phyloP scores from a whole-genome alignment of 2,888 invertebrate species.

The Thera britannica region DNA sequence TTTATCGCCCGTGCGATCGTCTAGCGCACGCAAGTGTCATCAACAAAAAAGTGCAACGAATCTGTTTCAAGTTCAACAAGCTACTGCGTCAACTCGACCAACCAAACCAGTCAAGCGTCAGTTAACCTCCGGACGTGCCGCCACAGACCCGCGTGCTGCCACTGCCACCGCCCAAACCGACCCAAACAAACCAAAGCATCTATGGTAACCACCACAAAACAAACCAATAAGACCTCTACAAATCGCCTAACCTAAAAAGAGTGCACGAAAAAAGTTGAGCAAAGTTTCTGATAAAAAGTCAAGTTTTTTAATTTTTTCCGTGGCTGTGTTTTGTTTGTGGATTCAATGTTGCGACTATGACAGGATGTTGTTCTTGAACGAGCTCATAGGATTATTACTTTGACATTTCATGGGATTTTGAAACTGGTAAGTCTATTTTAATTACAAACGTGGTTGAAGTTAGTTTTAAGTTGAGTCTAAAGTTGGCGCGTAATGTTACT shows the following conservation, averaged over 20 bases:
- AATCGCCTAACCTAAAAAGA: background rate
- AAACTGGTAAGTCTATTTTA: conserved; percentile 63
- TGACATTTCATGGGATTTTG: conserved; percentile 75
- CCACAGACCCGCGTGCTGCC: conserved; percentile 2
- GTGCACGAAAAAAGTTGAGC: conserved; percentile 43
- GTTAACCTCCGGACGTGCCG: conserved; percentile 16
- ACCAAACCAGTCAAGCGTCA: conserved; percentile 17
- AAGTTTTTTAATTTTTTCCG: conserved; percentile 53
- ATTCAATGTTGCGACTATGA: conserved; percentile 66
- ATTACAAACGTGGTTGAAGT: background rate
- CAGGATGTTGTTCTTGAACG: conserved; percentile 72
- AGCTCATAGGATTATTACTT: conserved; percentile 62
- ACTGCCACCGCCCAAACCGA: background rate
- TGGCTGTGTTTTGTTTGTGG: conserved; percentile 73
- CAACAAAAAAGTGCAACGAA: conserved; percentile 40
- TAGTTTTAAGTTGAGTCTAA: background rate
- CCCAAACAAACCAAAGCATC: conserved; percentile 10
- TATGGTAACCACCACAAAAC: conserved; percentile 13
- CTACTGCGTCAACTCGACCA: conserved; percentile 1
- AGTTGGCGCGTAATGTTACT: background rate
- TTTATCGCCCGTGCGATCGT: conserved; percentile 24
- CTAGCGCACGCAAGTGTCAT: conserved; percentile 26
- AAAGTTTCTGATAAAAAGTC: conserved; percentile 9
- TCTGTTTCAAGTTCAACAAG: conserved; percentile 35
- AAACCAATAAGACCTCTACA: background rate